Conservation (phyloP, 2,888 invertebrate genomes). For the Tachina lurida region DNA sequence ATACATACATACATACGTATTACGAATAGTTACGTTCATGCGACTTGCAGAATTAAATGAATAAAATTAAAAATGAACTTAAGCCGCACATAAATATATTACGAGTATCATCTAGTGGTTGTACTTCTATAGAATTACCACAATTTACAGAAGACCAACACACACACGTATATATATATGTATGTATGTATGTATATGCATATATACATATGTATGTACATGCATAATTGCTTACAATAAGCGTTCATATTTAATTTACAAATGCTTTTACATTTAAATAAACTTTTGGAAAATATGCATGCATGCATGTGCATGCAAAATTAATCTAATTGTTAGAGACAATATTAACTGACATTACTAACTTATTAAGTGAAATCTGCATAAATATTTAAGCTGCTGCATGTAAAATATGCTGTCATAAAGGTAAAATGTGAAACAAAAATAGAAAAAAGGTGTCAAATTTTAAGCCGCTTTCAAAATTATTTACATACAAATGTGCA, state of each 20-base stretch:
- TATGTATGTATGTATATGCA: too few relatives aligned
- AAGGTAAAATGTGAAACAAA: background rate
- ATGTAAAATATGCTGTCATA: conserved; percentile 9
- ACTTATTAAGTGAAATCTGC: conserved; percentile 40
- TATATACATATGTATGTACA: background rate
- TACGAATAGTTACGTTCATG: too few relatives aligned
- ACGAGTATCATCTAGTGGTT: conserved; percentile 18
- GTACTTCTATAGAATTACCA: conserved; percentile 8
- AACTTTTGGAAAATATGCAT: conserved; percentile 37
- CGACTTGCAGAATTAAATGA: conserved; percentile 54
- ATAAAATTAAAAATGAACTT: conserved; percentile 65
- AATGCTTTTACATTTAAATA: conserved; percentile 17
- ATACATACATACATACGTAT: background rate
- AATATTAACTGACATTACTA: conserved; percentile 52
- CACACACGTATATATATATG: too few relatives aligned
- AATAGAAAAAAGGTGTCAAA: background rate
- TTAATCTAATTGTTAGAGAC: conserved; percentile 60
- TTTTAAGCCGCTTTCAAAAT: background rate
- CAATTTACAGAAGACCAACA: background rate
- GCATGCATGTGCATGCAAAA: conserved; percentile 53
- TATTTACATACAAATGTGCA: background rate
- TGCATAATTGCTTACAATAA: background rate
- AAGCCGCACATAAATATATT: conserved; percentile 55
- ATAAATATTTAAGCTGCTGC: conserved; percentile 45
- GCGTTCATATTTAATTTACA: conserved; percentile 13